Percentiles rank a stretch among this genome's conserved stretches.
Evolutionary conservation across 1,140 invertebrate genomes (phyloP).

Genomic region (Ptiloglossa arizonensis): DNA sequence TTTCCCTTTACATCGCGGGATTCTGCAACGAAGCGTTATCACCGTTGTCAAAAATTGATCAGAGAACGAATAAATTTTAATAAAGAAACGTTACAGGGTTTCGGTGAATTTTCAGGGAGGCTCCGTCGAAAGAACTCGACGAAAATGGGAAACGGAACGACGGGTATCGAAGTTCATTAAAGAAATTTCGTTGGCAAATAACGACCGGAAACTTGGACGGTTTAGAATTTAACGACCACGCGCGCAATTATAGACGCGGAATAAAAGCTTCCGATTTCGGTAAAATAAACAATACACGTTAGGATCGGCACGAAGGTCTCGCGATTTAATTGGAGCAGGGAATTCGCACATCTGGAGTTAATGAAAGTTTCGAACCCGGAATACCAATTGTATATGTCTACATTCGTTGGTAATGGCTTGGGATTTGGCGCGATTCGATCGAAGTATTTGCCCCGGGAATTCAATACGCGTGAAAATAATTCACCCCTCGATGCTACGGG

Average conservation of each 20-base stretch:
- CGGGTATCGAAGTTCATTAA: not conserved
- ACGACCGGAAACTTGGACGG: not conserved
- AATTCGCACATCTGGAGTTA: constrained; percentile 37
- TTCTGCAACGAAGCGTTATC: not conserved
- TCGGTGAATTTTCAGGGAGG: not conserved
- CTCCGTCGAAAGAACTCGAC: not conserved
- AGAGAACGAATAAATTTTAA: too few species aligned
- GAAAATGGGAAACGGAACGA: too few species aligned
- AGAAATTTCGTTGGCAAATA: not conserved
- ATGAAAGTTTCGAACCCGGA: constrained; percentile 25
- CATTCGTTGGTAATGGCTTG: not conserved
- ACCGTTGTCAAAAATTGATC: too few species aligned
- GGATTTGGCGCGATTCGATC: not conserved
- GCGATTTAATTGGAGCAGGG: constrained; percentile 33
- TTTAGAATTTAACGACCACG: constrained; percentile 7
- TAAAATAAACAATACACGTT: constrained; percentile 19
- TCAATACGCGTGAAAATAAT: constrained; percentile 15
- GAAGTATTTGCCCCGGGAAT: not conserved
- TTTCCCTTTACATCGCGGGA: too few species aligned
- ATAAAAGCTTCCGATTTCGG: not conserved
- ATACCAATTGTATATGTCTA: constrained; percentile 23
- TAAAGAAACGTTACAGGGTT: too few species aligned
- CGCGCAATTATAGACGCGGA: not conserved
- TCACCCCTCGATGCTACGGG: not conserved
- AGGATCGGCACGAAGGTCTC: not conserved